Conservation (phyloP, 2,888 invertebrate genomes). For the Drosophila rellima region DNA sequence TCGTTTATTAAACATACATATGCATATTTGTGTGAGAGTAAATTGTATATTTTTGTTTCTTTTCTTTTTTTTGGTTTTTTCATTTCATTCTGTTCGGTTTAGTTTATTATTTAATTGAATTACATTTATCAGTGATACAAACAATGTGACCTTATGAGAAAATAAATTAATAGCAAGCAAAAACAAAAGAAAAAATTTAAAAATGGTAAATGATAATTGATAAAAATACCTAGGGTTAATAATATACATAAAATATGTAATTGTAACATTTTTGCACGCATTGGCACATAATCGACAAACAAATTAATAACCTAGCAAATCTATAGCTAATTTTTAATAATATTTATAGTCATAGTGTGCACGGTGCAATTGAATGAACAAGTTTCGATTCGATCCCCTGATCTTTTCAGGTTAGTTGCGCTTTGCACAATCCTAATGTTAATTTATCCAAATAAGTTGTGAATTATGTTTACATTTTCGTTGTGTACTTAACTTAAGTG, state of each 20-base stretch:
- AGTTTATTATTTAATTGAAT: conserved; percentile 51
- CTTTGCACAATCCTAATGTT: conserved; percentile 39
- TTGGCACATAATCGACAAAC: conserved; percentile 60
- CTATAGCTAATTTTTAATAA: conserved; percentile 63
- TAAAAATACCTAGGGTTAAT: conserved; percentile 44
- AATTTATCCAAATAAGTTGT: conserved; percentile 41
- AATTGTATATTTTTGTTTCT: conserved; percentile 23
- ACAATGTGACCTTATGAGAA: conserved; percentile 85
- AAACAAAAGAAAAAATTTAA: conserved; percentile 55
- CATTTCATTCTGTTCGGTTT: conserved; percentile 28
- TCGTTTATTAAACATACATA: conserved; percentile 22
- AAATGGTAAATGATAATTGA: conserved; percentile 29
- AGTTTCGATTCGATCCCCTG: neutral
- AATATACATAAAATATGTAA: conserved; percentile 39
- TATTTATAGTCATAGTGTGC: conserved; percentile 23
- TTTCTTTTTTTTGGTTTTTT: conserved; percentile 30
- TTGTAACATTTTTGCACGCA: conserved; percentile 70
- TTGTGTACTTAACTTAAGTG: conserved; percentile 67
- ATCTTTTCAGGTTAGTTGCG: conserved; percentile 11
- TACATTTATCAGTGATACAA: conserved; percentile 85
- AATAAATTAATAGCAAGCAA: conserved; percentile 61
- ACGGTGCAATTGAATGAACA: conserved; percentile 30
- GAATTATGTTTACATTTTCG: conserved; percentile 33
- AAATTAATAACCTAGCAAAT: conserved; percentile 53
- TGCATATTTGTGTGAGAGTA: conserved; percentile 30